Evolutionary conservation across 2,797 vertebrate species (phyloP).

Genomic region (Acanthopagrus latus): DNA sequence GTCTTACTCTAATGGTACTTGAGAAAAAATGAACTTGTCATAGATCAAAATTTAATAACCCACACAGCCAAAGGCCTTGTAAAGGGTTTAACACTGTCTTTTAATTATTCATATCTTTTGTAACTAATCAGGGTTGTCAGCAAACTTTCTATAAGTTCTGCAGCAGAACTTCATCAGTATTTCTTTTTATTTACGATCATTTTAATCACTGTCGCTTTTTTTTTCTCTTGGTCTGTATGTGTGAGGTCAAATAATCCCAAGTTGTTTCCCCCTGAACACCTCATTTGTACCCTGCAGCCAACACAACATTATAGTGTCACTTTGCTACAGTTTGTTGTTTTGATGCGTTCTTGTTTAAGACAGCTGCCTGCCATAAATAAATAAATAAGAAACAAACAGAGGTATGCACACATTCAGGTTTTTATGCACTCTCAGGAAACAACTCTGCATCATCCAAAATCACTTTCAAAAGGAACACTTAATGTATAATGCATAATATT

Average conservation of each 20-base stretch:
- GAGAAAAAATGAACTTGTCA: not conserved
- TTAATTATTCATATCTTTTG: constrained; percentile 5
- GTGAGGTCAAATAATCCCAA: constrained; percentile 48
- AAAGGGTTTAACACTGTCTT: constrained; percentile 7
- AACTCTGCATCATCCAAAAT: constrained; percentile 5
- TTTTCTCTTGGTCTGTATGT: constrained; percentile 26
- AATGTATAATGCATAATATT: constrained; percentile 11
- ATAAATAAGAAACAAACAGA: not conserved
- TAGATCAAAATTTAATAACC: constrained; percentile 6
- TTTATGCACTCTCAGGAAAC: constrained; percentile 16
- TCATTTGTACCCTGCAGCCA: constrained; percentile 31
- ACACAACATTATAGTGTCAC: constrained; percentile 12
- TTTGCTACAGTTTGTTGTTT: constrained; percentile 9
- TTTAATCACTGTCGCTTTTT: not conserved
- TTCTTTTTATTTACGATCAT: constrained; percentile 22
- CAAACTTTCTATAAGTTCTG: constrained; percentile 15
- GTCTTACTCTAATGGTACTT: not conserved
- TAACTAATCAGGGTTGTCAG: constrained; percentile 18
- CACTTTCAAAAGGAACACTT: not conserved
- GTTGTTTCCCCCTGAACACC: constrained; percentile 24
- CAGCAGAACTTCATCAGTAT: constrained; percentile 28
- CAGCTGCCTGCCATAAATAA: not conserved
- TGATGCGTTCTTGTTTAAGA: constrained; percentile 37
- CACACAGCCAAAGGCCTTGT: not conserved
- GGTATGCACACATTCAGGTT: not conserved